Base-by-base conservation (phyloP, 1,140 invertebrate species). In the Hycleus cichorii region DNA sequence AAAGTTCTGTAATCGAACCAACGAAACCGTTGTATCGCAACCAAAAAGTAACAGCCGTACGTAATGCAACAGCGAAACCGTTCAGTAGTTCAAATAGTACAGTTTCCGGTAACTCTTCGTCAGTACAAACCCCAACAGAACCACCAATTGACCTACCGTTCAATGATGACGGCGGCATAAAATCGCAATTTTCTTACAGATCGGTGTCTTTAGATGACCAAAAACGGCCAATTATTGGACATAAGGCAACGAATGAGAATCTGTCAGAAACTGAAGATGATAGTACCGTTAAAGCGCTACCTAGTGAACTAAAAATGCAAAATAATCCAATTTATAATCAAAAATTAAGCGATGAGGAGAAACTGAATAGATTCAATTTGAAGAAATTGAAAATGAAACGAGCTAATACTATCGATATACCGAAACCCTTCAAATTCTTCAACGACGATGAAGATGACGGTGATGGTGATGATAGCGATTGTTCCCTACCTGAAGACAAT, bases 371-470 rank as follows among this genome's bases (percentile, higher is more conserved):
- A 60, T 87, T 86, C 59, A 79, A 74, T 38, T 80, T 58, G 39
- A 89, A 88, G 64, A 89, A 88, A 65, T 76, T 83, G 3, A 83
- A 86, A 63, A 90, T 91, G 80, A 92, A 91, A 75, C 78, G 90
- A 24, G 89, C 89, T 0, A 93, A 93, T 57, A 93, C 90, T 2
- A 90, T 93, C 58, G 89, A 93, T 67, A 90, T 92, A 68, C 88
- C 89, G 1, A 88, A 88, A 68, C 84, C 83, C 0, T 68, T 79
- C 8, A 77, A 77, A 42, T 80, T 75, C 61, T 82, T 80, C 64
- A 76, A 79, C 52, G 74, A 73, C 44, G 78, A 81, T 55, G 32
- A 76, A 39, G 74, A 72, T 0, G 74, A 72, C 0, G 76, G 80
- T 38, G 59, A 64, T 26, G 69, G 65, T 26, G 69, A 70, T 8